Percentiles rank a stretch among this genome's conserved stretches.
Conservation (phyloP, 2,888 invertebrate genomes). For the Dolichopus griseipennis region DNA sequence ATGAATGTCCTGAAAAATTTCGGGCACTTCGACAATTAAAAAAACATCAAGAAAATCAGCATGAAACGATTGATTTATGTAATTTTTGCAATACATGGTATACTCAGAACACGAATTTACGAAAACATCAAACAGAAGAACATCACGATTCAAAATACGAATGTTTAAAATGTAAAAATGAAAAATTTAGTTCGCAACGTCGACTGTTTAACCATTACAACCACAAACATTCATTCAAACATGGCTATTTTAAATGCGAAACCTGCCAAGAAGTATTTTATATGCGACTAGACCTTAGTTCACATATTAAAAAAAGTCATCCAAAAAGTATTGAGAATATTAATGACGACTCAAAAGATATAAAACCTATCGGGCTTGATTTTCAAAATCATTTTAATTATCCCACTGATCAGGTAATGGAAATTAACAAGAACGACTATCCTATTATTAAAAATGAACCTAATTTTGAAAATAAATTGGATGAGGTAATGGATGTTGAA, state of each 20-base stretch:
- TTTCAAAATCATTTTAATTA: too few species aligned
- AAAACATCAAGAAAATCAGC: neutral
- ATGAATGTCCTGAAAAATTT: neutral
- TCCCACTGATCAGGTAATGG: too few species aligned
- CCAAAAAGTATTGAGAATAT: neutral
- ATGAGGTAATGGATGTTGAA: conserved; percentile 27
- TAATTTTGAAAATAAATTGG: conserved; percentile 19
- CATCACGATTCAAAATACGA: neutral
- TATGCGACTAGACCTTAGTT: neutral
- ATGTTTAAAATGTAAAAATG: neutral
- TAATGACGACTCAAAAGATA: too few species aligned
- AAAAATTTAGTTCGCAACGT: neutral
- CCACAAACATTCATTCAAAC: neutral
- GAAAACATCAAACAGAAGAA: neutral
- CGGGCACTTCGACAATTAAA: neutral
- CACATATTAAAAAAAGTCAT: neutral
- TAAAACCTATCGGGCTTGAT: too few species aligned
- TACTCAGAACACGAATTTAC: neutral
- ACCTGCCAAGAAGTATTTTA: neutral
- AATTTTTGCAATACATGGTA: neutral
- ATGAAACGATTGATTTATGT: neutral
- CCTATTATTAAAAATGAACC: neutral
- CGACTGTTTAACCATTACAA: neutral
- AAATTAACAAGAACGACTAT: too few species aligned
- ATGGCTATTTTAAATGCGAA: neutral